Evolutionary conservation across 2,113 vertebrate species (phyloP).

Genomic region (Anguilla japonica): DNA sequence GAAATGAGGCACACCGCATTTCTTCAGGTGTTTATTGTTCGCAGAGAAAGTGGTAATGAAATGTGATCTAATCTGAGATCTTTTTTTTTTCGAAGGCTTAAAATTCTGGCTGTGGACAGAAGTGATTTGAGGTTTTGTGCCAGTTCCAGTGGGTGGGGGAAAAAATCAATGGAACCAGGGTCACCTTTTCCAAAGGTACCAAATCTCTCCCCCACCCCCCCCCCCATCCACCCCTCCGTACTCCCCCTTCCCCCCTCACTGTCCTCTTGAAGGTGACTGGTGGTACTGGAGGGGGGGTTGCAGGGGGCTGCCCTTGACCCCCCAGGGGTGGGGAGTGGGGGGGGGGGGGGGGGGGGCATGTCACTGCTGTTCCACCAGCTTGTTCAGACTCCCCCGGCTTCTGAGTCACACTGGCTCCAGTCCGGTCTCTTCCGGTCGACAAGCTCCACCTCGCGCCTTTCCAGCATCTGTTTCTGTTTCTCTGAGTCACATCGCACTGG

Average conservation of each 20-base stretch:
- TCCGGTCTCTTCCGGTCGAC: too few species aligned
- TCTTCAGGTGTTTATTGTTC: constrained; percentile 28
- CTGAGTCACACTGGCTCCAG: too few species aligned
- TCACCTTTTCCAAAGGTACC: constrained; percentile 46
- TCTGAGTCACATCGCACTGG: background rate
- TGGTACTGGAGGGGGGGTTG: too few species aligned
- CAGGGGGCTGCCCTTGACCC: too few species aligned
- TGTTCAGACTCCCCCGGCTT: too few species aligned
- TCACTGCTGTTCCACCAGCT: too few species aligned
- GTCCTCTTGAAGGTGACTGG: background rate
- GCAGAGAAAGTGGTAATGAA: constrained; percentile 25
- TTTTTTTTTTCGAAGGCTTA: background rate
- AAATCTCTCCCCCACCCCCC: constrained; percentile 16
- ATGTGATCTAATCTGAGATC: constrained; percentile 21
- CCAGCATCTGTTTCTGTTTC: background rate
- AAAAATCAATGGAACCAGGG: constrained; percentile 53
- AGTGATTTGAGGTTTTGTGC: constrained; percentile 53
- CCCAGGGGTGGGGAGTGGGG: background rate
- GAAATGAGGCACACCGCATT: background rate
- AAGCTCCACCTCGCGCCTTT: background rate
- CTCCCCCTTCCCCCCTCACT: constrained; percentile 8
- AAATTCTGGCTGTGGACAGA: constrained; percentile 2
- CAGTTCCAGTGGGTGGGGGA: constrained; percentile 20
- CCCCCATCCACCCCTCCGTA: constrained; percentile 13
- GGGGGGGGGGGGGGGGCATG: too few species aligned